Conservation (phyloP, 2,888 invertebrate genomes). For the Stenodema calcarata region DNA sequence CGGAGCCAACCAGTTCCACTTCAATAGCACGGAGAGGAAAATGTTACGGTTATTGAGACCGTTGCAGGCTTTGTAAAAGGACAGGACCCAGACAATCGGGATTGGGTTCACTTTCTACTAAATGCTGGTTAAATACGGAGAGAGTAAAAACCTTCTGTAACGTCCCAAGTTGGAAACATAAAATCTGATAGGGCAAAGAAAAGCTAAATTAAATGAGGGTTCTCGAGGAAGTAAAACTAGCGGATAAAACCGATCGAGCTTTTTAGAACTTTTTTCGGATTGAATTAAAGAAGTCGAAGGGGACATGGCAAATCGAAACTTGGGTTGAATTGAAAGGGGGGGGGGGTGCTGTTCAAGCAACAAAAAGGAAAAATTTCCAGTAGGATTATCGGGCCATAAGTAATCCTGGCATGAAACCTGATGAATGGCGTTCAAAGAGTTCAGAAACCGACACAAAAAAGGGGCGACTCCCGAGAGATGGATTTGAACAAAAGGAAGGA, state of each 20-base stretch:
- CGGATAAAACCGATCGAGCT: background rate
- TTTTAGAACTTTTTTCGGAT: background rate
- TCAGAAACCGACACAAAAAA: background rate
- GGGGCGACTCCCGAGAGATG: background rate
- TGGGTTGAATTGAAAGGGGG: background rate
- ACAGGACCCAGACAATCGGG: background rate
- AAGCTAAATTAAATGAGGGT: background rate
- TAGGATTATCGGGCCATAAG: background rate
- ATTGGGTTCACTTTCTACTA: background rate
- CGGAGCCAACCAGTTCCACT: background rate
- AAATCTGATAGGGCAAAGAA: background rate
- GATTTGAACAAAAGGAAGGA: background rate
- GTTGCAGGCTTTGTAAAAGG: background rate
- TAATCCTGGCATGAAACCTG: background rate
- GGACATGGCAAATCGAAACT: background rate
- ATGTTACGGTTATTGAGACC: background rate
- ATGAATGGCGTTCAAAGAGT: background rate
- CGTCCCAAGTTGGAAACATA: background rate
- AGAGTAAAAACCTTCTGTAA: background rate
- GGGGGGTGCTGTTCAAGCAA: too few species aligned
- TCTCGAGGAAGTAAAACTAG: background rate
- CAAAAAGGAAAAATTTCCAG: background rate
- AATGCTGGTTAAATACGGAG: background rate
- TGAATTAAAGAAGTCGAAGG: background rate
- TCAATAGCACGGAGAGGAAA: background rate